Conservation (phyloP, 2,113 vertebrate genomes). For the Rhea americana region DNA sequence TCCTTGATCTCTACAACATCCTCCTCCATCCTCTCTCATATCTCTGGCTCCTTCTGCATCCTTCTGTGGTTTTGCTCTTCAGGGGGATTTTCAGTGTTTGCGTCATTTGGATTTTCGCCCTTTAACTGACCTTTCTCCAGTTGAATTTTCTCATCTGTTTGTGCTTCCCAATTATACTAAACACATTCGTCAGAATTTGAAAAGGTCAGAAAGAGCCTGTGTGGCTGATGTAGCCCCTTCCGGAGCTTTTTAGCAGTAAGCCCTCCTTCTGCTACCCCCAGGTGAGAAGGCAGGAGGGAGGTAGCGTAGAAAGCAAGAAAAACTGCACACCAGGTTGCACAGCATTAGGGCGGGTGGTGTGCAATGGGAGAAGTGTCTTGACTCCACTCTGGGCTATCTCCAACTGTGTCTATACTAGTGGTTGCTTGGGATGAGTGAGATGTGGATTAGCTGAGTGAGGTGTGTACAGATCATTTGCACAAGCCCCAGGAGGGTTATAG, state of each 20-base stretch:
- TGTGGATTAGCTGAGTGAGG: not conserved
- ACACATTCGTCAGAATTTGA: slow-evolving; percentile 64
- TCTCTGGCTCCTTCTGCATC: not conserved
- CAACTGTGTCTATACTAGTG: not conserved
- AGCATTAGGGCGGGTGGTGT: too few species aligned
- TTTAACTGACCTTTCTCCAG: slow-evolving; percentile 66
- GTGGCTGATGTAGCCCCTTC: slow-evolving; percentile 48
- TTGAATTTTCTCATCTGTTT: slow-evolving; percentile 55
- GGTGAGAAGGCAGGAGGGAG: not conserved
- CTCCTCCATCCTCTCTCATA: not conserved
- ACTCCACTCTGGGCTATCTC: not conserved
- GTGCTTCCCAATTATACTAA: slow-evolving; percentile 68
- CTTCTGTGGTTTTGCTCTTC: slow-evolving; percentile 27
- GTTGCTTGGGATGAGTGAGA: not conserved
- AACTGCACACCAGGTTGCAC: rapidly evolving
- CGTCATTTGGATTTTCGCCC: slow-evolving; percentile 65
- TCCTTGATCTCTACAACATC: not conserved
- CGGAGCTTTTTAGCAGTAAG: not conserved
- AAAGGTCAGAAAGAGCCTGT: slow-evolving; percentile 57
- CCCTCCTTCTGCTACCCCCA: not conserved
- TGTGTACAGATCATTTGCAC: not conserved
- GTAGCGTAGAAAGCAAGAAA: not conserved
- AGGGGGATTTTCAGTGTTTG: slow-evolving; percentile 62
- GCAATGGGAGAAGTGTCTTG: not conserved
- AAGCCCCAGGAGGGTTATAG: not conserved